Evolutionary conservation across 2,888 invertebrate species (phyloP).

Genomic region (Augiades crinisus): DNA sequence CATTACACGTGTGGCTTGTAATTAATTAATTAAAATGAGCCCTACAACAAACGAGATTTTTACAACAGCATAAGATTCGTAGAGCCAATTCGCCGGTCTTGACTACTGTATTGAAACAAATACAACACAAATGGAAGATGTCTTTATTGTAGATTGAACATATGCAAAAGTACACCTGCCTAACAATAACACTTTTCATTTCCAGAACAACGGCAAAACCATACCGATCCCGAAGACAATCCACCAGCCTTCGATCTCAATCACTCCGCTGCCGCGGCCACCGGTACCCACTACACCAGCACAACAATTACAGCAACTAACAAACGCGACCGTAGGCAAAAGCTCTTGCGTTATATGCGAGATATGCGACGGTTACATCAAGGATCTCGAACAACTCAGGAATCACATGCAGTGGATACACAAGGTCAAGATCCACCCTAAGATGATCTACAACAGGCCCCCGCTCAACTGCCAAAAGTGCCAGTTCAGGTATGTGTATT

Average conservation of each 20-base stretch:
- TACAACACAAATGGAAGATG: too few relatives aligned
- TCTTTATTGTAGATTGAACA: too few relatives aligned
- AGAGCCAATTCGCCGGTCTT: too few relatives aligned
- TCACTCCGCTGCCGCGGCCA: constrained; percentile 89
- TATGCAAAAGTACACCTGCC: too few relatives aligned
- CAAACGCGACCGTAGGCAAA: constrained; percentile 78
- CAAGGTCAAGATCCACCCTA: constrained; percentile 97
- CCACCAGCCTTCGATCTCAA: constrained; percentile 90
- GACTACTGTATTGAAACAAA: too few relatives aligned
- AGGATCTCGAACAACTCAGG: constrained; percentile 95
- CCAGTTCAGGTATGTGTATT: constrained; percentile 83
- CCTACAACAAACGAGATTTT: too few relatives aligned
- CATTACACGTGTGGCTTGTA: too few relatives aligned
- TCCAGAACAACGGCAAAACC: constrained; percentile 50
- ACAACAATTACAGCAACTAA: background rate
- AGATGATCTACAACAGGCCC: constrained; percentile 97
- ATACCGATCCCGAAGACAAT: constrained; percentile 41
- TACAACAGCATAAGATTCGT: too few relatives aligned
- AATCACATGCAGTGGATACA: constrained; percentile 99
- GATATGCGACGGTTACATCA: constrained; percentile 98
- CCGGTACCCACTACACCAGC: constrained; percentile 55
- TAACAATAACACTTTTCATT: too few relatives aligned
- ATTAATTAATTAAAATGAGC: too few relatives aligned
- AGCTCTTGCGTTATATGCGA: constrained; percentile 96
- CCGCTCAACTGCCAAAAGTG: constrained; percentile 98